Evolutionary conservation across 2,797 vertebrate species (phyloP), one percentile per base, ranked within the genome.

Genomic region (Gymnocypris eckloni): DNA sequence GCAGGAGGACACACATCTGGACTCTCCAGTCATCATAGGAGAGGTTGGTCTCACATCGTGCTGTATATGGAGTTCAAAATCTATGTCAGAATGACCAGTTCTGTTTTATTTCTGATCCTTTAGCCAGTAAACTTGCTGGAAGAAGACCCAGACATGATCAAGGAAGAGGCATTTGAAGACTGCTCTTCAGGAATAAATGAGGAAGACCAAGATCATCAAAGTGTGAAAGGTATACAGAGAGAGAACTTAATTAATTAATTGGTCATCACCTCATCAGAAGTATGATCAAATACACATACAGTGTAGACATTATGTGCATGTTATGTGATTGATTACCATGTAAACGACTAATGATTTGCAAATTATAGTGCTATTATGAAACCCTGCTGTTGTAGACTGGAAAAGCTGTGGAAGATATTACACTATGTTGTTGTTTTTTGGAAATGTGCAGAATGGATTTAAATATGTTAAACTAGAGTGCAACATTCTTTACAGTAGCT

Each of bases 111-210:
- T 88, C 41, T 81, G 85, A 50, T 79, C 79, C 87, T n/a, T 41
- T 73, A 96, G 95, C 87, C 82, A 28, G 86, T 94, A 28, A 91
- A 94, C 81, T 85, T 95, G 84, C 90, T 94, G 77, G 94, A 93
- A 16, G 90, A 93, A 54, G 93, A 94, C 79, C 93, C 94, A 8
- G 94, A 95, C 59, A 93, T 94, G 76, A 90, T 96, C 79, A 96
- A 96, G 84, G 95, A 96, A 72, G 95, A 96, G 88, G 84, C 25
- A 0, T 95, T 93, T 66, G 95, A 96, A 6, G 94, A 95, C 59
- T 92, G 91, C 71, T 92, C 93, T 3, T 91, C 93, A 20, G 92
- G 92, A 79, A 93, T 93, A 84, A 95, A 93, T 41, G 89, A 92
- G 61, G 56, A 87, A 0, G 92, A 92, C 18, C 89, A 86, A 73